phyloP scores from a whole-genome alignment of 2,797 vertebrate species.

The Halcyon chelicuti region DNA sequence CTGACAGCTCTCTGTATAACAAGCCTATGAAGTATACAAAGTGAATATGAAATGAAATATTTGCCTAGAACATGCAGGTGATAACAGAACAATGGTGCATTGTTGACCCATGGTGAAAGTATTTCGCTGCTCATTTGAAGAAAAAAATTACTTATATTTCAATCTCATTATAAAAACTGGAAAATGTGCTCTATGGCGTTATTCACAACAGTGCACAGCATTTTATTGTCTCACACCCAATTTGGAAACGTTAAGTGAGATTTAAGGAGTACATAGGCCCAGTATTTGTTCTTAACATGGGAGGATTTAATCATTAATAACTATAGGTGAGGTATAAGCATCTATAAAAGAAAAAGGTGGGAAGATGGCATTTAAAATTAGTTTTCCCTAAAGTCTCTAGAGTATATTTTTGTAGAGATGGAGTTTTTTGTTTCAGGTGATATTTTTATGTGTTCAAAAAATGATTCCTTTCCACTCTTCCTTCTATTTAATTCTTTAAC shows the following conservation, averaged over 20 bases:
- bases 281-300: neutral
- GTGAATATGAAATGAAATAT: slow-evolving; percentile 53
- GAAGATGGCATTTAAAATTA: neutral
- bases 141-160: neutral
- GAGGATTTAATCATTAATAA: neutral
- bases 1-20: slow-evolving; percentile 53
- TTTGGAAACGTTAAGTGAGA: slow-evolving; percentile 5
- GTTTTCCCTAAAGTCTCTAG: neutral
- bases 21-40: neutral
- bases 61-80: slow-evolving; percentile 24
- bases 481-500: slow-evolving; percentile 36
- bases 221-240: neutral
- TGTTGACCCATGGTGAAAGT: slow-evolving; percentile 23
- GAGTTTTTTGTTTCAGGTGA: neutral
- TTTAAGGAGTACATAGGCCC: neutral
- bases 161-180: neutral
- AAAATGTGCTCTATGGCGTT: neutral
- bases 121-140: slow-evolving; percentile 13
- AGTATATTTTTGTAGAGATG: slow-evolving; percentile 6
- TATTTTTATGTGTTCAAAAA: neutral
- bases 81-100: neutral
- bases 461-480: neutral
- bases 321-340: neutral
- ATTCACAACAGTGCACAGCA: neutral
- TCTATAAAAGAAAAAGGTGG: neutral